Conservation (phyloP, 2,888 invertebrate genomes). For the Temnothorax unifasciatus region DNA sequence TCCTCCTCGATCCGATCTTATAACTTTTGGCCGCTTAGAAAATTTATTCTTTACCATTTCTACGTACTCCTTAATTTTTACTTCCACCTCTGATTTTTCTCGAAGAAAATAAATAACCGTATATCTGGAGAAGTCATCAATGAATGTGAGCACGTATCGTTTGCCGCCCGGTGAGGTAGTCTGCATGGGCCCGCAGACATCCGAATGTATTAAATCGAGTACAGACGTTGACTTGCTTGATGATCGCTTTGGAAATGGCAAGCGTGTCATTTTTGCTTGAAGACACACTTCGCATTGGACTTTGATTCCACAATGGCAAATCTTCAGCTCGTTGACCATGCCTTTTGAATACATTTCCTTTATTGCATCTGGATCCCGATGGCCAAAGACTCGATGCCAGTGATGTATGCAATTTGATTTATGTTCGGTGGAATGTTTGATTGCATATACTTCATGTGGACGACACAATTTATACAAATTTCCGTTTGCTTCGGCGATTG, state of each 20-base stretch:
- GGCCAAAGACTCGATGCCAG: background rate
- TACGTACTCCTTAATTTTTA: background rate
- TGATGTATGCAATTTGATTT: background rate
- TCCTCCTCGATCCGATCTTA: background rate
- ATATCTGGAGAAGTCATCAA: background rate
- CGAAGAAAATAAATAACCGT: background rate
- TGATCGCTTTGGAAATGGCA: background rate
- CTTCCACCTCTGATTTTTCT: background rate
- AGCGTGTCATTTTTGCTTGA: background rate
- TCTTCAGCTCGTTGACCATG: background rate
- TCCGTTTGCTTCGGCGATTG: background rate
- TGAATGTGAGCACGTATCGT: background rate
- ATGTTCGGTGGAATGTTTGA: too few relatives aligned
- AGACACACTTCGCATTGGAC: background rate
- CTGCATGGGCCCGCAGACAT: background rate
- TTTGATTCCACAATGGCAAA: background rate
- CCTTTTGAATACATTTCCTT: background rate
- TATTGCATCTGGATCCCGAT: background rate
- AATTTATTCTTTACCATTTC: background rate
- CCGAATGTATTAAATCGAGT: background rate
- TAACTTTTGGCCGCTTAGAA: background rate
- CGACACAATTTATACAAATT: background rate
- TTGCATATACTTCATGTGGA: too few relatives aligned
- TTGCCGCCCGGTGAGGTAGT: background rate
- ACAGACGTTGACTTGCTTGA: background rate